Base-by-base conservation (phyloP, 2,113 vertebrate genomes). In the Catharus bicknelli region DNA sequence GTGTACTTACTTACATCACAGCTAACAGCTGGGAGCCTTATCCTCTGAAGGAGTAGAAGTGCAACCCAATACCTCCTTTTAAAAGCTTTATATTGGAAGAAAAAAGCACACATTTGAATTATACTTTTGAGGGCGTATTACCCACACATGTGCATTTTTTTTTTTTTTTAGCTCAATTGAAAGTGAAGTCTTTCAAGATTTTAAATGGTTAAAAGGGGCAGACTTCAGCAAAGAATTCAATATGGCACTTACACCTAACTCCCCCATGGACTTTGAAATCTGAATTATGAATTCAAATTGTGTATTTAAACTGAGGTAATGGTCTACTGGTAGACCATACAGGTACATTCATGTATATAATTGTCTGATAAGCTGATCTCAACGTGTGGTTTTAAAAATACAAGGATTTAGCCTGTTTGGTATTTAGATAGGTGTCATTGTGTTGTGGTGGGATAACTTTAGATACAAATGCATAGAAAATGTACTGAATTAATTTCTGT, bases 171-270 rank as follows among this genome's bases (percentile, higher is more conserved):
- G 69, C 42, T 85, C 67, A 94, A 34, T 63, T 95, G 84, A 93
- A 96, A 95, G 82, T 68, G 42, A 95, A 88, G 8, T 70, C 66
- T 89, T 90, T 83, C 62, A 95, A 96, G 51, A 30, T 95, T 91
- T 95, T 58, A 79, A 92, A 67, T 72, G 42, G 27, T 91, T 76
- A 67, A 72, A 54, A 61, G 74, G 20, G 61, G 54, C 16, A 27
- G 26, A 22, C 26, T 66, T 63, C 75, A 62, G 13, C 62, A 73
- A 66, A 48, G 13, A 87, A 38, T 48, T 34, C n/a, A 81, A 3
- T 76, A 81, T 59, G 40, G 40, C 53, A 86, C 45, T 58, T 63
- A 57, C 19, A 88, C 63, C 38, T 30, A 16, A 40, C 22, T 64
- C 23, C n/a, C 22, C 17, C 40, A 5, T 8, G 62, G 67, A 59